Base-by-base conservation (phyloP, 2,888 invertebrate species). In the Erebia palarica region DNA sequence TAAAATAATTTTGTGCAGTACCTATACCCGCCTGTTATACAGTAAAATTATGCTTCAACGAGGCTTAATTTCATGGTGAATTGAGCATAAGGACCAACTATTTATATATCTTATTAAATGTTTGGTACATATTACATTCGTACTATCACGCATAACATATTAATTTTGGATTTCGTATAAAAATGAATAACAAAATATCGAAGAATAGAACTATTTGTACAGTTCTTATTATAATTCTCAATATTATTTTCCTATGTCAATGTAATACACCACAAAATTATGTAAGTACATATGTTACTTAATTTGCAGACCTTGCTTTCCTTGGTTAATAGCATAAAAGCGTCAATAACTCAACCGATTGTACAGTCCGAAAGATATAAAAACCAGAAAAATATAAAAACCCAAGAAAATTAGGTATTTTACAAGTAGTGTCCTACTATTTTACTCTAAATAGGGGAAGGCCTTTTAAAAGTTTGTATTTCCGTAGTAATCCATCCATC, bases 41-140 rank as follows among this genome's bases (percentile, higher is more conserved):
- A 58, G 27, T 9, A 55, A 58, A 18, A 49, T 63, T 18, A 47
- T 18, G 14, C 13, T 47, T 55, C 18, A 55, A 18, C 47, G 47
- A 61, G 61, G 63, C 18, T 21, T 63, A 47, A 49, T 0, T 49
- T 49, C 21, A 60, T 16, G 60, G 42, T 16, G 27, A 63, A 63
- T 63, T 63, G 21, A 63, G 21, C 49, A 49, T 49, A 44, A 60
- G 7, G 13, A 11, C 8, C 59, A n/a, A n/a, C 13, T 27, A 14
- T 13, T 14, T 16, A 60, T 16, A 10, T 60, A 42, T 9, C n/a
- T 10, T 42, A 14, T 9, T 60, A 10, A 3, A 10, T 16, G n/a
- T 42, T 42, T 42, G 42, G 14, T 42, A 60, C 44, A 16, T 42
- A n/a, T 60, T 44, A 60, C 47, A 61, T 21, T 21, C 44, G 4